Conservation (phyloP, 2,797 vertebrate genomes). For the Cygnus olor region DNA sequence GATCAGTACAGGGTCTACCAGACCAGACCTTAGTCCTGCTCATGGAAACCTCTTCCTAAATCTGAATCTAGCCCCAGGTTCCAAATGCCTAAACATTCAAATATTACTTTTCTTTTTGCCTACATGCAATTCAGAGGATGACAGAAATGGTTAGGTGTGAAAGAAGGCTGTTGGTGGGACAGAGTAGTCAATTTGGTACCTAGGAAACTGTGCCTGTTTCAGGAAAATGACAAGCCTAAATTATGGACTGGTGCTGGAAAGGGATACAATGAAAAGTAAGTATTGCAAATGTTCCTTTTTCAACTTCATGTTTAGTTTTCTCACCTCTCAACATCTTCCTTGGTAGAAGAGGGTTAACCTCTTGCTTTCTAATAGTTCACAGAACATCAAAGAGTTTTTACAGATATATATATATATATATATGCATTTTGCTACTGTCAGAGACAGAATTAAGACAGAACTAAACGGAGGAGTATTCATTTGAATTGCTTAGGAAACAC, state of each 20-base stretch:
- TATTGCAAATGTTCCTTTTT: neutral
- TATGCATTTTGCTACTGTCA: neutral
- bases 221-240: neutral
- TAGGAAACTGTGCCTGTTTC: neutral
- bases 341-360: neutral
- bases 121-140: neutral
- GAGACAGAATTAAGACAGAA: neutral
- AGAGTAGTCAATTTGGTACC: neutral
- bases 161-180: neutral
- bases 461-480: neutral
- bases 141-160: neutral
- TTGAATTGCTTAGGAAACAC: neutral
- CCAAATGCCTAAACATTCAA: neutral
- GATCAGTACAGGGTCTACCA: neutral
- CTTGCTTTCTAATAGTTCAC: neutral
- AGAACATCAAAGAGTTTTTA: neutral
- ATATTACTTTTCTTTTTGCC: neutral
- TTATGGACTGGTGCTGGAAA: neutral
- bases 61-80: neutral
- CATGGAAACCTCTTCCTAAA: neutral
- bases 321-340: neutral
- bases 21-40: neutral
- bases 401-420: neutral
- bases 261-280: neutral
- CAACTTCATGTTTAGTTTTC: neutral